These are phyloP conservation scores for Cerceris ruficornis DNA, from an alignment of 2,888 invertebrate genomes.

Conservation along the genomic window DNA sequence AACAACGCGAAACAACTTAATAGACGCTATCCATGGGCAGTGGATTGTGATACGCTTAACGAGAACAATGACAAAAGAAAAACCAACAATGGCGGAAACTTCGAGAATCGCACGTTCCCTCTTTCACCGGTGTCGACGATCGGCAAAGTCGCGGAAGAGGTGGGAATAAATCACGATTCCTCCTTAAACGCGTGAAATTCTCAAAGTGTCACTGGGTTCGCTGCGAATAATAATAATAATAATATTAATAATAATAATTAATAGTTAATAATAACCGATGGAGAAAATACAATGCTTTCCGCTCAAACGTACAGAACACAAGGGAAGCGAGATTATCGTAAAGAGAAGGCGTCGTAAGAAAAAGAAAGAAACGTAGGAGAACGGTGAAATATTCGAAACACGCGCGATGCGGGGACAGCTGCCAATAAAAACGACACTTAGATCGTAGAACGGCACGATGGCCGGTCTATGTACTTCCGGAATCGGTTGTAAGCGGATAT, in stretches of 20 bases:
- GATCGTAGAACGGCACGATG: slow-evolving; percentile 43
- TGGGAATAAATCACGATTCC: neutral
- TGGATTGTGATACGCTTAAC: slow-evolving; percentile 6
- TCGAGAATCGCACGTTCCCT: slow-evolving; percentile 44
- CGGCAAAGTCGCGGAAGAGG: neutral
- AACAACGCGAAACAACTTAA: neutral
- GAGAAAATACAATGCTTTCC: slow-evolving; percentile 16
- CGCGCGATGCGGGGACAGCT: slow-evolving; percentile 59
- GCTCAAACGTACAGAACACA: slow-evolving; percentile 14
- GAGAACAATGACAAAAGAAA: slow-evolving; percentile 17
- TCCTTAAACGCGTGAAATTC: slow-evolving; percentile 32
- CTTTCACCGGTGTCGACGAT: neutral
- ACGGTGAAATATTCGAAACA: slow-evolving; percentile 40
- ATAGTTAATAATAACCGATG: slow-evolving; percentile 21
- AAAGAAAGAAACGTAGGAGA: neutral
- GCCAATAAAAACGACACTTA: slow-evolving; percentile 62
- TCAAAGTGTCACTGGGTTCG: slow-evolving; percentile 42
- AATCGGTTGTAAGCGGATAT: slow-evolving; percentile 45
- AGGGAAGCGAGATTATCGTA: slow-evolving; percentile 23
- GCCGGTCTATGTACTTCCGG: slow-evolving; percentile 33
- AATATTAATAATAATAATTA: too few relatives aligned
- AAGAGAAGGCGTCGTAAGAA: slow-evolving; percentile 11
- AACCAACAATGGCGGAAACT: slow-evolving; percentile 12
- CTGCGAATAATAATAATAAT: slow-evolving; percentile 17
- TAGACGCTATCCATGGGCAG: slow-evolving; percentile 37